phyloP scores from a whole-genome alignment of 2,888 invertebrate species.

The Epinotia bilunana region DNA sequence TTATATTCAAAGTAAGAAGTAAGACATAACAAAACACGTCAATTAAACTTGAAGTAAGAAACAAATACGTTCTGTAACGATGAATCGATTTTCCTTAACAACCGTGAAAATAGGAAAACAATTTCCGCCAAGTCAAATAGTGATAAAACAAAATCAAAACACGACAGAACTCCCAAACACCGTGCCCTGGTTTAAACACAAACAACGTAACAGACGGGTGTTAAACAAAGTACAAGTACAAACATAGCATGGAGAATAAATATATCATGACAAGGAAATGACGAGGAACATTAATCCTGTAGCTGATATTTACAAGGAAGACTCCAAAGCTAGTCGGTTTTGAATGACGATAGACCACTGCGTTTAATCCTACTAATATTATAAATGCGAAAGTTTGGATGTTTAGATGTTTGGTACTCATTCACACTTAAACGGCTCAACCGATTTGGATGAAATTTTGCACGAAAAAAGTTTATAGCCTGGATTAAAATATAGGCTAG shows the following conservation, averaged over 20 bases:
- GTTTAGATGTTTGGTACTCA: too few relatives aligned
- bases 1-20: neutral
- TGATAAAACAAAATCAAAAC: conserved; percentile 42
- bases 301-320: conserved; percentile 14
- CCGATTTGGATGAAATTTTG: too few relatives aligned
- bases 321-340: neutral
- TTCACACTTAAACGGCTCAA: too few relatives aligned
- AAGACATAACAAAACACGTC: neutral
- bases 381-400: too few relatives aligned
- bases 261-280: conserved; percentile 5
- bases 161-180: conserved; percentile 39
- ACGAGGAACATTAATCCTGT: neutral
- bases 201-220: conserved; percentile 26
- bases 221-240: conserved; percentile 22
- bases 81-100: conserved; percentile 8
- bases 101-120: conserved; percentile 24
- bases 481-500: too few relatives aligned
- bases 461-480: too few relatives aligned
- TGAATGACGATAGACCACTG: neutral
- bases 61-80: neutral
- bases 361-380: too few relatives aligned
- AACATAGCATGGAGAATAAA: conserved; percentile 3
- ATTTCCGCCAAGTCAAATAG: conserved; percentile 42
- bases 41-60: conserved; percentile 3
- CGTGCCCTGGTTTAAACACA: conserved; percentile 20